Percentiles rank a stretch among this genome's conserved stretches.
Evolutionary conservation across 2,797 vertebrate species (phyloP).

Genomic region (Danio choprae): DNA sequence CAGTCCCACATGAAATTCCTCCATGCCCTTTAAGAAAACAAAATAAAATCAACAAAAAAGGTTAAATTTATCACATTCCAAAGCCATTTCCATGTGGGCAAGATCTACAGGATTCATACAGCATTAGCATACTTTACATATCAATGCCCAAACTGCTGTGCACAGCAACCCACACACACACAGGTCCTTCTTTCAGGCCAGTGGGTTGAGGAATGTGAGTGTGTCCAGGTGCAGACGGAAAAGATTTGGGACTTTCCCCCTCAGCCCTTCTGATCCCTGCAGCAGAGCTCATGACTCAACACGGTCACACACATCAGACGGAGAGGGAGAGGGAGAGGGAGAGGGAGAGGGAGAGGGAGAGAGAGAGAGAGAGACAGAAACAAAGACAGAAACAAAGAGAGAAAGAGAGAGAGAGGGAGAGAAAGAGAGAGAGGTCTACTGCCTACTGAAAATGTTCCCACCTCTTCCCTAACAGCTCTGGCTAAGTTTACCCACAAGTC

Average conservation of each 20-base stretch:
- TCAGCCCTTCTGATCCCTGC: slow-evolving; percentile 46
- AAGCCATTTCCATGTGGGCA: slow-evolving; percentile 56
- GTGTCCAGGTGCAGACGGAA: slow-evolving; percentile 62
- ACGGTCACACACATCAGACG: slow-evolving; percentile 41
- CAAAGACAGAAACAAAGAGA: background rate
- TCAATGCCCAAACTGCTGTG: slow-evolving; percentile 47
- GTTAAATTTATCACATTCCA: slow-evolving; percentile 40
- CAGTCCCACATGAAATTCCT: slow-evolving; percentile 28
- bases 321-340: no score
- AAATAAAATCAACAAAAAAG: slow-evolving; percentile 44
- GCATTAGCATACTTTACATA: slow-evolving; percentile 46
- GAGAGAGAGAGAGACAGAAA: background rate
- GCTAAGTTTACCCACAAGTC: slow-evolving; percentile 62
- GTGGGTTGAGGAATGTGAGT: slow-evolving; percentile 53
- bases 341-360: slow-evolving; percentile 9
- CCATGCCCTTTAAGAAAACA: slow-evolving; percentile 25
- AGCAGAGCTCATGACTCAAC: slow-evolving; percentile 54
- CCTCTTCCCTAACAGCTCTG: slow-evolving; percentile 56
- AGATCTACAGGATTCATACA: slow-evolving; percentile 26
- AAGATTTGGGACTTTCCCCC: slow-evolving; percentile 61
- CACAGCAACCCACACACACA: slow-evolving; percentile 46
- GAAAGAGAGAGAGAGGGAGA: background rate
- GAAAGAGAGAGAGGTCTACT: slow-evolving; percentile 3
- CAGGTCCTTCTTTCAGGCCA: slow-evolving; percentile 51
- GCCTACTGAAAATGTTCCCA: slow-evolving; percentile 36